Conservation (phyloP, 1,140 invertebrate genomes). For the Drosophila melanogaster region DNA sequence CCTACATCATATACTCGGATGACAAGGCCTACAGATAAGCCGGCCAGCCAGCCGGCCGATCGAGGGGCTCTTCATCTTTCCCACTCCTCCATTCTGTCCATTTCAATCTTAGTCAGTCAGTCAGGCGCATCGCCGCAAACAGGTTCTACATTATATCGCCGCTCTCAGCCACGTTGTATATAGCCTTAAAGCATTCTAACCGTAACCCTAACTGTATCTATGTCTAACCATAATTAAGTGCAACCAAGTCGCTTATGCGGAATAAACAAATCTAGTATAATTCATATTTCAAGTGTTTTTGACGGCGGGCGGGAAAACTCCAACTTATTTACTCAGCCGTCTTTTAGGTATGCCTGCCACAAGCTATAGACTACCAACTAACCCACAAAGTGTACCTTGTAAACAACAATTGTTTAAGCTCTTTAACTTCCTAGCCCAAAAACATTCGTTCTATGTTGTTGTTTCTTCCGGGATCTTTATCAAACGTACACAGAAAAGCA, state of each 20-base stretch:
- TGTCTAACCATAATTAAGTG: slow-evolving; percentile 72
- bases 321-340: slow-evolving; percentile 2
- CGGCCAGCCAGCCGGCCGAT: slow-evolving; percentile 3
- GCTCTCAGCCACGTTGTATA: slow-evolving; percentile 76
- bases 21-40: slow-evolving; percentile 84
- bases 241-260: slow-evolving; percentile 49
- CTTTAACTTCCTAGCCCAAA: too few species aligned
- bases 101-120: slow-evolving; percentile 62
- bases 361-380: too few species aligned
- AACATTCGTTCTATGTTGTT: too few species aligned
- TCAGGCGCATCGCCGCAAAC: slow-evolving; percentile 71
- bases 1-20: slow-evolving; percentile 84
- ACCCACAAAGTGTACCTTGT: too few species aligned
- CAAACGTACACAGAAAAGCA: not conserved
- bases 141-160: slow-evolving; percentile 77
- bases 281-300: slow-evolving; percentile 13
- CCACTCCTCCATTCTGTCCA: slow-evolving; percentile 32
- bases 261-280: slow-evolving; percentile 78
- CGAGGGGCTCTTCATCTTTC: slow-evolving; percentile 26
- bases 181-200: slow-evolving; percentile 73
- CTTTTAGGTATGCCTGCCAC: too few species aligned
- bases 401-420: too few species aligned
- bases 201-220: slow-evolving; percentile 71
- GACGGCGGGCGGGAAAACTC: not conserved
- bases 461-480: not conserved